phyloP scores from a whole-genome alignment of 2,797 vertebrate species.

The Hybognathus amarus region DNA sequence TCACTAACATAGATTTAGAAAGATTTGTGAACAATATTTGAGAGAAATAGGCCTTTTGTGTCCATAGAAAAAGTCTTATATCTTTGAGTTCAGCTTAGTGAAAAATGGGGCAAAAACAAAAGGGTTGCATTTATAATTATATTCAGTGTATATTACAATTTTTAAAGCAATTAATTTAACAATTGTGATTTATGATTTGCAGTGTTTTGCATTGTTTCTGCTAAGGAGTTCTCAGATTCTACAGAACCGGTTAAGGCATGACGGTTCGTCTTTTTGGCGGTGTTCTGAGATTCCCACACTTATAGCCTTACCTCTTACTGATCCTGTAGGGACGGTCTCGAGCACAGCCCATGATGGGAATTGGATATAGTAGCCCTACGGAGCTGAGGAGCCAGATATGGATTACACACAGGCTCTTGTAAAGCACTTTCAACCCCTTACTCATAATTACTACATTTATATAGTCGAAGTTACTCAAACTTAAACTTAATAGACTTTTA shows the following conservation, averaged over 20 bases:
- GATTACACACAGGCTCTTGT: slow-evolving; percentile 22
- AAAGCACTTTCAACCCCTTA: neutral
- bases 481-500: neutral
- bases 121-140: no score
- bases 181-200: neutral
- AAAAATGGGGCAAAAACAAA: no score
- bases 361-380: slow-evolving; percentile 99
- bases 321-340: slow-evolving; percentile 99
- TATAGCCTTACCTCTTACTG: slow-evolving; percentile 96
- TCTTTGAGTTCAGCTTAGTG: no score
- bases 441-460: neutral
- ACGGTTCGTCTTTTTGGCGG: neutral
- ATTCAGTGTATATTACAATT: no score
- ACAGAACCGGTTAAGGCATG: neutral
- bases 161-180: neutral
- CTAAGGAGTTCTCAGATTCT: slow-evolving; percentile 63
- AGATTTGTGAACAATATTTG: no score
- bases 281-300: neutral
- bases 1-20: no score
- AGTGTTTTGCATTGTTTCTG: slow-evolving; percentile 55
- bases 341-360: slow-evolving; percentile 97
- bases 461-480: neutral
- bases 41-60: no score
- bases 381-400: slow-evolving; percentile 92
- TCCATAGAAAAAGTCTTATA: no score